Percentiles rank a stretch among this genome's conserved stretches.
Conservation (phyloP, 2,113 vertebrate species). For the Tupaia tana region DNA sequence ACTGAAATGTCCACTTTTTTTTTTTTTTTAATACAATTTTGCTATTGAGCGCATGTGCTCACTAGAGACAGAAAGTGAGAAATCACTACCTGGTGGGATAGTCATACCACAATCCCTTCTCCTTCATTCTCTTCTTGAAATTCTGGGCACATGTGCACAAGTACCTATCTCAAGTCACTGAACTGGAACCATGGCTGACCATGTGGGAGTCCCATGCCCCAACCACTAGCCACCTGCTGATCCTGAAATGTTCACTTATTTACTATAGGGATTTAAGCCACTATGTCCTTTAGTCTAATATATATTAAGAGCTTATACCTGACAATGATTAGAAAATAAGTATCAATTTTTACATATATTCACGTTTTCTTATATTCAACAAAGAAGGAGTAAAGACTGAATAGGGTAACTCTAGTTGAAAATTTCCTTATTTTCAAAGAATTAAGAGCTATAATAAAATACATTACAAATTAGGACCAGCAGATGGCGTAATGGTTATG, state of each 20-base stretch:
- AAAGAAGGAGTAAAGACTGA: background rate
- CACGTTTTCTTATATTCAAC: background rate
- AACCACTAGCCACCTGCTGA: too few species aligned
- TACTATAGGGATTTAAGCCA: background rate
- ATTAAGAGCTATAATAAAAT: background rate
- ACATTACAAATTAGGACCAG: background rate
- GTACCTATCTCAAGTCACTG: too few species aligned
- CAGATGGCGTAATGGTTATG: too few species aligned
- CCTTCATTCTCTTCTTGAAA: too few species aligned
- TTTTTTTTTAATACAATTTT: too few species aligned
- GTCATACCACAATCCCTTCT: too few species aligned
- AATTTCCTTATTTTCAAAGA: conserved; percentile 47
- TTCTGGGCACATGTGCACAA: too few species aligned
- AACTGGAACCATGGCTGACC: too few species aligned
- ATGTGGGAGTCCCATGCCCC: too few species aligned
- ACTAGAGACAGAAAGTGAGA: too few species aligned
- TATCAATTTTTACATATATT: background rate
- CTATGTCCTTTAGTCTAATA: background rate
- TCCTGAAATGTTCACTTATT: conserved; percentile 35
- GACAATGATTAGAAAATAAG: background rate
- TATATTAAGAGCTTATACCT: background rate
- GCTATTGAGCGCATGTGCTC: too few species aligned
- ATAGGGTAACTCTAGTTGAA: background rate
- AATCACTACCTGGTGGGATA: too few species aligned
- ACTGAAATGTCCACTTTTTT: background rate